These are phyloP conservation scores for Hydropsyche betteni DNA, from an alignment of 2,888 invertebrate genomes.

Conservation along the genomic window DNA sequence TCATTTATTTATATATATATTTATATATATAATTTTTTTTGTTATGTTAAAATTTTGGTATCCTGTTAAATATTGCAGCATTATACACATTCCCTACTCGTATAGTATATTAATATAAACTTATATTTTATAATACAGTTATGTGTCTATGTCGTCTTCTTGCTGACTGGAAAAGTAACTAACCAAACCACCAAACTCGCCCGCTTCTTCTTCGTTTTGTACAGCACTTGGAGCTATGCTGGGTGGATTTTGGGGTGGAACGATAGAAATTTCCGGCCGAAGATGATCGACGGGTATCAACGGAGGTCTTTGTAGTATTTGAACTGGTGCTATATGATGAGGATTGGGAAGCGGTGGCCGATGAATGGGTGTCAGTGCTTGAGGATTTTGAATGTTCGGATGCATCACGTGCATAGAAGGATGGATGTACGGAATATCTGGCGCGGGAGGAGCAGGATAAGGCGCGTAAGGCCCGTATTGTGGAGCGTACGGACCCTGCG, in stretches of 20 bases:
- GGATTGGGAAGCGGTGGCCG: constrained; percentile 32
- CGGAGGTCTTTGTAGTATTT: constrained; percentile 46
- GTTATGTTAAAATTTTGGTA: constrained; percentile 33
- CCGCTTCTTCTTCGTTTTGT: constrained; percentile 65
- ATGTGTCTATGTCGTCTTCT: constrained; percentile 87
- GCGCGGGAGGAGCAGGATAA: constrained; percentile 57
- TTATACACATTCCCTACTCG: constrained; percentile 27
- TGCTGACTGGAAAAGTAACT: constrained; percentile 92
- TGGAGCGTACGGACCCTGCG: constrained; percentile 65
- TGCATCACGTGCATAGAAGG: constrained; percentile 56
- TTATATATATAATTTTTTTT: constrained; percentile 39
- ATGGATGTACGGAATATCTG: constrained; percentile 44
- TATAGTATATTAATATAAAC: constrained; percentile 19
- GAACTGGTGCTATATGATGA: constrained; percentile 42
- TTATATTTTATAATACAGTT: constrained; percentile 55
- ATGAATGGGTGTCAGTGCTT: constrained; percentile 34
- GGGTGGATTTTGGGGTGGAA: constrained; percentile 45
- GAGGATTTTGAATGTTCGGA: constrained; percentile 34
- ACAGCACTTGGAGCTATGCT: constrained; percentile 52
- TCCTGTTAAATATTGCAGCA: constrained; percentile 20
- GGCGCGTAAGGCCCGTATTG: constrained; percentile 63
- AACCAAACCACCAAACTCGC: constrained; percentile 89
- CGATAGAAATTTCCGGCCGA: constrained; percentile 44
- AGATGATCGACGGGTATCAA: constrained; percentile 49
- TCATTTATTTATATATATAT: constrained; percentile 28